Base-by-base conservation (phyloP, 2,113 vertebrate species). In the Centropristis striata region DNA sequence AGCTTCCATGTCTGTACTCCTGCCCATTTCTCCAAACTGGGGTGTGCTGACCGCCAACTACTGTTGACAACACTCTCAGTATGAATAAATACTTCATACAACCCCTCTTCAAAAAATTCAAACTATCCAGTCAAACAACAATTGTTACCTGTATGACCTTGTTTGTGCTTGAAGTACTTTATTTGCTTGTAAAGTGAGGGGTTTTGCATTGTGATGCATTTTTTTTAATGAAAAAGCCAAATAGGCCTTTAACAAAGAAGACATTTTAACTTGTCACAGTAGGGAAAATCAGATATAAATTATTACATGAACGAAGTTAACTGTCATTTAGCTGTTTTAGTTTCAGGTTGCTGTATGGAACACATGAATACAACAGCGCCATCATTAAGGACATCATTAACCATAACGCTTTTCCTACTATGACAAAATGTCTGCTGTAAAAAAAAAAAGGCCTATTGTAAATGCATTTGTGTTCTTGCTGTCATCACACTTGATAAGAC, bases 101-200 rank as follows among this genome's bases (percentile, higher is more conserved):
- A 32, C 32, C 6, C 32, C 32, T 32, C 32, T 32, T 32, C 6
- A 32, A 32, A 32, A 32, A 32, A n/a, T n/a, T 32, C 32, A 32
- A 32, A 32, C 32, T 32, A 32, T 32, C 32, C 32, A 3, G 3
- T 32, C 32, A 32, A 76, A 46, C 78, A 39, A 53, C 51, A 54
- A 46, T 55, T 86, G 80, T 88, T 88, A 89, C 70, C 65, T 84
- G 78, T 25, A 55, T 28, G 69, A 65, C 58, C 16, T 23, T 32
- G 71, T 20, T 23, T 32, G 71, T 69, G 51, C 49, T 77, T 63
- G 32, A 15, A 55, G 57, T 64, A 51, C 61, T 89, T 37, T 54
- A 42, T 58, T 47, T 51, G 50, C 32, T 54, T 69, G 61, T 28
- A 59, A 58, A 71, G 39, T 37, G 11, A 50, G 47, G 18, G 28